These are phyloP conservation scores for Apamea anceps DNA, from an alignment of 2,888 invertebrate genomes.

Conservation along the genomic window DNA sequence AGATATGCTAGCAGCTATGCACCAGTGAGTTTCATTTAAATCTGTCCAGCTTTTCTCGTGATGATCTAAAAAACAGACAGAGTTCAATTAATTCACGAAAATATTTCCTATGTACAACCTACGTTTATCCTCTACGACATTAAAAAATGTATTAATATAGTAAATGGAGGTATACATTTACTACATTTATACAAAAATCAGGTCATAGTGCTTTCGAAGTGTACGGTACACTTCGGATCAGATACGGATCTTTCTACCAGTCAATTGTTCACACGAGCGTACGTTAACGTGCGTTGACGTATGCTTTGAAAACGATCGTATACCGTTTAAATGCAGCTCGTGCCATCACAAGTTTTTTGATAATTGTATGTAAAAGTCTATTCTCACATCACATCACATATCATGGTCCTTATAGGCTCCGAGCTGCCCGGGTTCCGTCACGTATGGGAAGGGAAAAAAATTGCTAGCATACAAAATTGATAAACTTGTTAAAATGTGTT, in stretches of 20 bases:
- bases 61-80: constrained; percentile 18
- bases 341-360: not conserved
- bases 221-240: not conserved
- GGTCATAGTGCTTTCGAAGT: not conserved
- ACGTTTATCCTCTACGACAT: constrained; percentile 14
- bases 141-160: not conserved
- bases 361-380: not conserved
- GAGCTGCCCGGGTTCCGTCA: not conserved
- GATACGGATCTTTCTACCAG: not conserved
- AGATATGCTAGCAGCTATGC: constrained; percentile 1
- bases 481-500: not conserved
- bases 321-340: not conserved
- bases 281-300: not conserved
- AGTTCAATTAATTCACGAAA: not conserved
- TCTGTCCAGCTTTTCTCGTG: constrained; percentile 18
- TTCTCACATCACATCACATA: not conserved
- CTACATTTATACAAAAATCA: not conserved
- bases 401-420: not conserved
- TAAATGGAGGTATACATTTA: not conserved
- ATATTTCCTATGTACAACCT: constrained; percentile 14
- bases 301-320: not conserved
- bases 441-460: not conserved
- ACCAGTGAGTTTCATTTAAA: not conserved
- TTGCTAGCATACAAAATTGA: not conserved
- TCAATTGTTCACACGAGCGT: not conserved